Percentiles rank a stretch among this genome's conserved stretches.
Evolutionary conservation across 2,888 invertebrate species (phyloP).

Genomic region (Oligia strigilis): DNA sequence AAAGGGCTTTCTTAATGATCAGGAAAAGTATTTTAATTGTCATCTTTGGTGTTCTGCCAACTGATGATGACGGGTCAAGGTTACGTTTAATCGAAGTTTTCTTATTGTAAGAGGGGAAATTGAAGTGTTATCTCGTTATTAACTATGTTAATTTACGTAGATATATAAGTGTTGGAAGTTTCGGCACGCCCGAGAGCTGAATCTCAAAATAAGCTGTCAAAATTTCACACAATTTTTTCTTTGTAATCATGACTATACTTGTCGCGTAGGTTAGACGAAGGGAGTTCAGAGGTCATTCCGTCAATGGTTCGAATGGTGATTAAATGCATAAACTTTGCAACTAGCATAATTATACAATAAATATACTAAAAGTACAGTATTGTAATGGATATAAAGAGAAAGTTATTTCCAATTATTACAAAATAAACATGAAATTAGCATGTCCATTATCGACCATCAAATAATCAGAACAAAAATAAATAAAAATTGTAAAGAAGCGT

Average conservation of each 20-base stretch:
- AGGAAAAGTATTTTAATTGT: slow-evolving; percentile 53
- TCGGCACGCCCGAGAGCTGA: not conserved
- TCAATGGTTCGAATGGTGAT: not conserved
- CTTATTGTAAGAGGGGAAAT: not conserved
- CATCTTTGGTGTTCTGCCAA: slow-evolving; percentile 61
- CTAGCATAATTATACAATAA: not conserved
- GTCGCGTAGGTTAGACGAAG: not conserved
- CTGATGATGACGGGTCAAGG: slow-evolving; percentile 50
- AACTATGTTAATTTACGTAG: not conserved
- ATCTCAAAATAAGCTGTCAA: not conserved
- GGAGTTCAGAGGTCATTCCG: not conserved
- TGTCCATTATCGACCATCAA: slow-evolving; percentile 24
- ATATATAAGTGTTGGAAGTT: not conserved
- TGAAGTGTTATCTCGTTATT: not conserved
- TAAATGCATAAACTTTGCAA: not conserved
- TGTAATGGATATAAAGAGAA: not conserved
- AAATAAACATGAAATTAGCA: not conserved
- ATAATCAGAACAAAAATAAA: not conserved
- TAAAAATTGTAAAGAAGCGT: slow-evolving; percentile 19
- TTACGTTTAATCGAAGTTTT: slow-evolving; percentile 29
- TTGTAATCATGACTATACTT: not conserved
- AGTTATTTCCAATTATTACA: not conserved
- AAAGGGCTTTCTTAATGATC: slow-evolving; percentile 40
- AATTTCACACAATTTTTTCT: not conserved
- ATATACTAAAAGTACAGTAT: not conserved